Conservation (phyloP, 2,888 invertebrate species). For the Hipparchia sbordonii region DNA sequence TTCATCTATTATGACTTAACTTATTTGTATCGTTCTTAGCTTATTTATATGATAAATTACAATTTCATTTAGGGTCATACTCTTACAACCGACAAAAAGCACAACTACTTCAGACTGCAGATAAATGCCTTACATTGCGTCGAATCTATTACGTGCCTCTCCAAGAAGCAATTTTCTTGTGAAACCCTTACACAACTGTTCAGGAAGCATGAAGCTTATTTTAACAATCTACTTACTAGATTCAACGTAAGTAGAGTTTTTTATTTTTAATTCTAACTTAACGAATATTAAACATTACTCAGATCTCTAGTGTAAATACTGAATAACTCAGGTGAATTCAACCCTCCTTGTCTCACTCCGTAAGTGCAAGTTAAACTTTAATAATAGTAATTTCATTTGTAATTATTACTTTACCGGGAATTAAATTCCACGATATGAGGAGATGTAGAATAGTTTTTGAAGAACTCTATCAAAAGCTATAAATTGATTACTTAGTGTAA, state of each 20-base stretch:
- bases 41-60: neutral
- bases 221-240: constrained; percentile 85
- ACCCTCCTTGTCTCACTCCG: neutral
- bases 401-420: neutral
- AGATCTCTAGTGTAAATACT: neutral
- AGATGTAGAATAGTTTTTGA: neutral
- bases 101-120: constrained; percentile 84
- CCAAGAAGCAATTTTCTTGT: constrained; percentile 78
- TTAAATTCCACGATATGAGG: neutral
- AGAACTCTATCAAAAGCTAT: neutral
- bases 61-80: constrained; percentile 75
- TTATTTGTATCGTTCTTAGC: neutral
- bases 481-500: neutral
- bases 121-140: constrained; percentile 82
- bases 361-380: neutral
- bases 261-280: neutral
- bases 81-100: constrained; percentile 81
- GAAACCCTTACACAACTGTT: constrained; percentile 85
- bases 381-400: neutral
- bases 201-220: constrained; percentile 88
- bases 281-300: neutral
- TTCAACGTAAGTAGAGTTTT: constrained; percentile 72
- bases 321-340: neutral
- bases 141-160: constrained; percentile 84
- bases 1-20: neutral